These are phyloP conservation scores for Toxonevra muliebris DNA, from an alignment of 2,888 invertebrate genomes.

Conservation along the genomic window DNA sequence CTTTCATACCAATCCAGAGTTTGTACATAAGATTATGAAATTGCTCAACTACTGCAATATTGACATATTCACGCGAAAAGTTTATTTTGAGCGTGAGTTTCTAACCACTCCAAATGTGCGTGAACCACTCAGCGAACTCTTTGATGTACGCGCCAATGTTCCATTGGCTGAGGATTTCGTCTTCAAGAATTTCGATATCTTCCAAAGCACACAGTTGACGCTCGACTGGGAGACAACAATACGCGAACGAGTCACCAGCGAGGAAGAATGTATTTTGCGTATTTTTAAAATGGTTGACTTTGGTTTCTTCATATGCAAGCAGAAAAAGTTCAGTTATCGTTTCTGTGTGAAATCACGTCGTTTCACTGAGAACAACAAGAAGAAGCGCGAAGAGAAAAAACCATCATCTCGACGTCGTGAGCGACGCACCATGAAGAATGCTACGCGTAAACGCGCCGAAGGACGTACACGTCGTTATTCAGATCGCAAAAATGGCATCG, in stretches of 20 bases:
- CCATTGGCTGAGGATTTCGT: constrained; percentile 81
- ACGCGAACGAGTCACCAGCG: constrained; percentile 61
- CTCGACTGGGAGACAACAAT: constrained; percentile 73
- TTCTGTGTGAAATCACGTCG: constrained; percentile 62
- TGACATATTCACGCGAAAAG: constrained; percentile 69
- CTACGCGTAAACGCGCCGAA: constrained; percentile 59
- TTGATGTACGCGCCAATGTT: constrained; percentile 71
- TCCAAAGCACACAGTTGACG: constrained; percentile 74
- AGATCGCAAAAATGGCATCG: constrained; percentile 62
- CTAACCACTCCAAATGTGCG: constrained; percentile 62
- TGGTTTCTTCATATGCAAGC: constrained; percentile 69
- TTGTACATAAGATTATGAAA: constrained; percentile 82
- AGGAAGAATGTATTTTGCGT: constrained; percentile 80
- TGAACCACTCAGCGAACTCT: constrained; percentile 66
- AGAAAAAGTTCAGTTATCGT: constrained; percentile 64
- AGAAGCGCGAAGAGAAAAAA: constrained; percentile 63
- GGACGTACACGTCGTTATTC: constrained; percentile 63
- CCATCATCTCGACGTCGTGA: constrained; percentile 58
- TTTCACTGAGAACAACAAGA: constrained; percentile 60
- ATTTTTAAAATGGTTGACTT: constrained; percentile 82
- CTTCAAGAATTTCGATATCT: constrained; percentile 75
- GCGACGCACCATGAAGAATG: constrained; percentile 59
- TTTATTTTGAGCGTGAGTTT: constrained; percentile 64
- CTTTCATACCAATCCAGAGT: constrained; percentile 79
- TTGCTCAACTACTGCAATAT: constrained; percentile 82